A percentile compares a stretch with the other conserved stretches of the same genome.
Evolutionary conservation across 64 coral and sea anemone species (phyloP).

Genomic region (Stichodactyla mertensii): DNA sequence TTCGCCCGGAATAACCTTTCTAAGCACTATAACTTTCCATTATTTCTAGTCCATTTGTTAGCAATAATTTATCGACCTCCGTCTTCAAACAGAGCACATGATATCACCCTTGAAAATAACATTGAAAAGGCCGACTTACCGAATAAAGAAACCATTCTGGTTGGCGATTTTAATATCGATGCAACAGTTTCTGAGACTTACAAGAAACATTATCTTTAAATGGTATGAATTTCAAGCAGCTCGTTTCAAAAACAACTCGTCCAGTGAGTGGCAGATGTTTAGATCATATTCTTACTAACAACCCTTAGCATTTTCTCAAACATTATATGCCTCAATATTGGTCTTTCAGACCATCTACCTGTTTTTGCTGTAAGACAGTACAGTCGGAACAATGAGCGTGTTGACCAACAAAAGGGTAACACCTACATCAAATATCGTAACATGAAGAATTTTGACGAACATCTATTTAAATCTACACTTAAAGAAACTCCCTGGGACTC

Average conservation of each 20-base stretch:
- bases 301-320: conserved; percentile 44
- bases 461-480: not conserved
- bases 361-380: conserved; percentile 45
- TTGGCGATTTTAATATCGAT: not conserved
- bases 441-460: conserved; percentile 10
- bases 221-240: conserved; percentile 63
- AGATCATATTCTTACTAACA: conserved; percentile 61
- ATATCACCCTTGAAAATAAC: not conserved
- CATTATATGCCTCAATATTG: conserved; percentile 29
- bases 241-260: conserved; percentile 43
- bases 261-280: conserved; percentile 48
- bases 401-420: conserved; percentile 13
- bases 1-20: no score
- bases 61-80: not conserved
- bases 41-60: no score
- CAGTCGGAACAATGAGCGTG: not conserved
- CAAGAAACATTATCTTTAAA: not conserved
- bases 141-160: not conserved
- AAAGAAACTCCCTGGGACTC: conserved; percentile 13
- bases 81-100: not conserved
- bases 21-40: no score
- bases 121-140: not conserved
- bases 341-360: conserved; percentile 53
- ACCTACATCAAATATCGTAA: conserved; percentile 4
- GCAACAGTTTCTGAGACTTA: no score